Base-by-base conservation (phyloP, 2,113 vertebrate genomes). In the Solea senegalensis region DNA sequence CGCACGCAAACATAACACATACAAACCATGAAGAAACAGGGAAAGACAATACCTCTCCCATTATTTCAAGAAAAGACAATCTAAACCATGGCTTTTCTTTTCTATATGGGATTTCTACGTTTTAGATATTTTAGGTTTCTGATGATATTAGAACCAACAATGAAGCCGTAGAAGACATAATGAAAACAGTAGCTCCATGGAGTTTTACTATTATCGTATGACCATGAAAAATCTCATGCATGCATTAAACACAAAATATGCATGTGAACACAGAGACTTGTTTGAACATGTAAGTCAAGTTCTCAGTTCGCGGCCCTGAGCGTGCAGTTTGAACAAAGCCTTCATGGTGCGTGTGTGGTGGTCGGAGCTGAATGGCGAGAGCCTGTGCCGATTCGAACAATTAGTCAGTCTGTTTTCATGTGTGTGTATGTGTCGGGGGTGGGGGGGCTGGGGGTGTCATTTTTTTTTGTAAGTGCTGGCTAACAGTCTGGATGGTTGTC, bases 401-500 rank as follows among this genome's bases (percentile, higher is more conserved):
- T 90, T 80, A 82, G 74, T 83, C 66, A 15, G 87, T 88, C 77
- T 91, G 81, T 88, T 73, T 88, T 56, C 53, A 8, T 80, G 69
- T 82, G 72, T 72, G 81, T 71, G 57, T 5, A 50, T 45, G 34
- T 53, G 54, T 66, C 13, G 62, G 69, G 73, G 4, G 26, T 26
- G 49, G 73, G 59, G 82, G 77, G 45, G 44, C 3, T 9, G 3
- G 8, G 44, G 44, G 45, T 11, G 44, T 46, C 44, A 46, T 46
- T 65, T 81, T 63, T 63, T 89, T 88, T 86, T 81, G 81, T 44
- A 56, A 82, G 82, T 89, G 83, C 82, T 76, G 80, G 66, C 77
- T 84, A 88, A 78, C 86, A 82, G 70, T 74, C 82, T 46, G 81
- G 72, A 60, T 12, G 73, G 90, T 93, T 92, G 90, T 87, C 92